A percentile compares a stretch with the other conserved stretches of the same genome.
These are phyloP conservation scores for Onychomys torridus DNA, from an alignment of 2,797 vertebrate species.

Conservation along the genomic window DNA sequence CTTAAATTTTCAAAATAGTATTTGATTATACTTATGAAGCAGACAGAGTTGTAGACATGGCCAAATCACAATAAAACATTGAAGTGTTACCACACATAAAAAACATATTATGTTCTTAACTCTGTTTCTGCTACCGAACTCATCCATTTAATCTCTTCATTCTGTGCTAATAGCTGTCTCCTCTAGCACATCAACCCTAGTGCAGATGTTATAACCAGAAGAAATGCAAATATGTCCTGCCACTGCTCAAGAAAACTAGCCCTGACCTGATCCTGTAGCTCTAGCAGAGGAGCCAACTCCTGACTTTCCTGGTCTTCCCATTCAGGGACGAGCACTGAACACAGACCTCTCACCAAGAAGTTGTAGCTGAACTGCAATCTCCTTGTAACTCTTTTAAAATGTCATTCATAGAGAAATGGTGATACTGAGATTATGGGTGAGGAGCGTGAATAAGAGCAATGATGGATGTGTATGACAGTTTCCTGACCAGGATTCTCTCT, in stretches of 20 bases:
- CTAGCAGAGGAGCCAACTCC: neutral
- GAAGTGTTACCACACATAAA: neutral
- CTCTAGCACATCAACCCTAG: neutral
- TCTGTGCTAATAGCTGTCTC: neutral
- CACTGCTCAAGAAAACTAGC: neutral
- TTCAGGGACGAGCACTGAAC: neutral
- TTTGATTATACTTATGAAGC: neutral
- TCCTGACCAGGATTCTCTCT: neutral
- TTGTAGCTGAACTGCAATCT: neutral
- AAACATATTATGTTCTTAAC: too few species aligned
- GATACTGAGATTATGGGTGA: neutral
- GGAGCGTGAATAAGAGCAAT: rapidly evolving
- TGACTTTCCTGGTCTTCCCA: rapidly evolving
- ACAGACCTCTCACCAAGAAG: neutral
- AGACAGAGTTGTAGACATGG: neutral
- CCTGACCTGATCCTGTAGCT: neutral
- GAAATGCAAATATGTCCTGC: neutral
- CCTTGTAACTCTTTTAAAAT: neutral
- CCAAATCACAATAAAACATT: neutral
- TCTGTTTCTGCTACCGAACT: neutral
- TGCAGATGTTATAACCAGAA: neutral
- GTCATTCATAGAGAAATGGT: neutral
- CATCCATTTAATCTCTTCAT: neutral
- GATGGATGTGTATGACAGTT: neutral
- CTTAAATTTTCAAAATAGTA: neutral